Base-by-base conservation (phyloP, 1,140 invertebrate species). In the Atta cephalotes region DNA sequence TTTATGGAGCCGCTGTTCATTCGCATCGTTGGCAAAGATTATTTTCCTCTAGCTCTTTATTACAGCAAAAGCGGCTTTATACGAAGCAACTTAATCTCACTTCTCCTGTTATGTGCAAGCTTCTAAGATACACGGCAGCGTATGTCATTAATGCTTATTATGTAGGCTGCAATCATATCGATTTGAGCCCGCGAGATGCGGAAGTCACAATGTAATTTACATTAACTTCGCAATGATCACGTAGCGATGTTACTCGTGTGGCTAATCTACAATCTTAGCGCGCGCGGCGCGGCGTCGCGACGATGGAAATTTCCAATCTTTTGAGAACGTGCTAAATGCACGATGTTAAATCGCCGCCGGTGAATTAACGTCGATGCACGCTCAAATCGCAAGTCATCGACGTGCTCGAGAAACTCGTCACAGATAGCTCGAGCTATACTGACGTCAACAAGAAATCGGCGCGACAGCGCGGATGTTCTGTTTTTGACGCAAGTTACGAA, bases 401-500 rank as follows among this genome's bases (percentile, higher is more conserved):
- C 80, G 80, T 53, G 56, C 68, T 31, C 56, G 66, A 12, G 25
- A 51, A 35, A 21, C 31, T 28, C 28, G 25, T 70, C 63, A 63
- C 49, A 39, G 56, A 62, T 49, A 74, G 56, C 14, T 65, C 51
- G 65, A 9, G 39, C 39, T 25, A 16, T 6, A 35, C 12, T 76
- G 80, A 76, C 80, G 58, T 84, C 80, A 84, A 35, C 18, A 14
- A 51, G 66, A 62, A 62, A 49, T 74, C 49, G 9, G 39, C 16
- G 49, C 80, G 80, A 49, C 25, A 6, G 16, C 31, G 14, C n/a
- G 70, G 18, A 16, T 60, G 35, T 63, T 51, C 14, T 16, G 31
- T 84, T 63, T 21, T 84, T 84, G 81, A 85, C 82, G 84, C 49
- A 53, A 77, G 71, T 79, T 89, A 89, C 78, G 82, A 89, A 89